Evolutionary conservation across 2,113 vertebrate genomes (phyloP).

Genomic region (Vidua chalybeata): DNA sequence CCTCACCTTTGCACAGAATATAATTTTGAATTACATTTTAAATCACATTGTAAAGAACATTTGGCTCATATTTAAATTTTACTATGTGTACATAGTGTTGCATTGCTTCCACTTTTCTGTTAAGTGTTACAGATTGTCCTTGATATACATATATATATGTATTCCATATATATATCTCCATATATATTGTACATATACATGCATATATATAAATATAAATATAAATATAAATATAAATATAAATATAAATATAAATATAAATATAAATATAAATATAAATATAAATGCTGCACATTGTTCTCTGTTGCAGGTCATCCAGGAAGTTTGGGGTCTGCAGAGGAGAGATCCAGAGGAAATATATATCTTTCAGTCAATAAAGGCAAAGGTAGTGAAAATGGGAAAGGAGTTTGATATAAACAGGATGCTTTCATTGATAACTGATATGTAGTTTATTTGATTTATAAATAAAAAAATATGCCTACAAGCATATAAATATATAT

Average conservation of each 20-base stretch:
- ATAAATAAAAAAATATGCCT: not conserved
- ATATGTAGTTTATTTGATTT: not conserved
- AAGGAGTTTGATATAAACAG: not conserved
- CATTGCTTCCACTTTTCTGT: not conserved
- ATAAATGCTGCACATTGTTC: not conserved
- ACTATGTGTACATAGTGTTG: not conserved
- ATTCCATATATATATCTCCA: no score
- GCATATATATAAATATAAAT: no score
- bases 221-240: not conserved
- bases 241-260: not conserved
- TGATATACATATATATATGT: not conserved
- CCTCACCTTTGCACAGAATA: not conserved
- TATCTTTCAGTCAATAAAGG: not conserved
- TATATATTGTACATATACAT: not conserved
- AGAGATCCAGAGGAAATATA: not conserved
- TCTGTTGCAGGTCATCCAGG: not conserved
- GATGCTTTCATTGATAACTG: not conserved
- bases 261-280: not conserved
- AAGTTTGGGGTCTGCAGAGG: not conserved
- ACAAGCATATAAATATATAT: not conserved
- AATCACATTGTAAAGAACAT: not conserved
- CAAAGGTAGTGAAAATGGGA: not conserved
- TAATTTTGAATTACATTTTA: not conserved
- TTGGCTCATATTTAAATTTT: not conserved
- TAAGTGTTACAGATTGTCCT: not conserved